Percentiles rank a stretch among this genome's conserved stretches.
These are phyloP conservation scores for Xiphophorus maculatus DNA, from an alignment of 2,113 vertebrate species.

Conservation along the genomic window DNA sequence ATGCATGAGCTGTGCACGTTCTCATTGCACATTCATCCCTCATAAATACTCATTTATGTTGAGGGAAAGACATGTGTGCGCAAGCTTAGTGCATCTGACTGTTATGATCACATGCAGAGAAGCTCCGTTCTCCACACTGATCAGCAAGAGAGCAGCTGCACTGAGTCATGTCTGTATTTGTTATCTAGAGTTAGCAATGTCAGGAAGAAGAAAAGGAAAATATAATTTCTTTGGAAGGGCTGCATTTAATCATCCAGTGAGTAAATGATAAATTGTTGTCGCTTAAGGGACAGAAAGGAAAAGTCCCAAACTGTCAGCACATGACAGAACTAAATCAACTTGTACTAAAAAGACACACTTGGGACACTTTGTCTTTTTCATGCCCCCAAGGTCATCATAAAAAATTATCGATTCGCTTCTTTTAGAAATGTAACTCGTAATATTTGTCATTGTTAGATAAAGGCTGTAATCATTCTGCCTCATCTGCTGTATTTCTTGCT, in stretches of 20 bases:
- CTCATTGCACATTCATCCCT: neutral
- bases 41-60: neutral
- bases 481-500: conserved; percentile 13
- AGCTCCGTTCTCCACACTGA: neutral
- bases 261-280: conserved; percentile 60
- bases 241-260: conserved; percentile 40
- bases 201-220: conserved; percentile 11
- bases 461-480: neutral
- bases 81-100: neutral
- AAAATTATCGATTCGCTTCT: neutral
- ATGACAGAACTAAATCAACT: conserved; percentile 46
- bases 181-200: conserved; percentile 26
- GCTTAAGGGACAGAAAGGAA: conserved; percentile 9
- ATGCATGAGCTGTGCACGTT: neutral
- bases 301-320: conserved; percentile 49
- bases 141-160: conserved; percentile 12
- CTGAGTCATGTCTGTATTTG: conserved; percentile 1
- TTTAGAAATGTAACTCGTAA: neutral
- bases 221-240: conserved; percentile 14
- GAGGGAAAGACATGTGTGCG: neutral
- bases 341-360: conserved; percentile 16
- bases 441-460: conserved; percentile 1
- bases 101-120: neutral
- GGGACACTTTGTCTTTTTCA: conserved; percentile 27
- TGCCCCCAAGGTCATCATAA: neutral